Percentiles rank a stretch among this genome's conserved stretches.
phyloP scores from a whole-genome alignment of 2,888 invertebrate genomes.

The Alitta virens region DNA sequence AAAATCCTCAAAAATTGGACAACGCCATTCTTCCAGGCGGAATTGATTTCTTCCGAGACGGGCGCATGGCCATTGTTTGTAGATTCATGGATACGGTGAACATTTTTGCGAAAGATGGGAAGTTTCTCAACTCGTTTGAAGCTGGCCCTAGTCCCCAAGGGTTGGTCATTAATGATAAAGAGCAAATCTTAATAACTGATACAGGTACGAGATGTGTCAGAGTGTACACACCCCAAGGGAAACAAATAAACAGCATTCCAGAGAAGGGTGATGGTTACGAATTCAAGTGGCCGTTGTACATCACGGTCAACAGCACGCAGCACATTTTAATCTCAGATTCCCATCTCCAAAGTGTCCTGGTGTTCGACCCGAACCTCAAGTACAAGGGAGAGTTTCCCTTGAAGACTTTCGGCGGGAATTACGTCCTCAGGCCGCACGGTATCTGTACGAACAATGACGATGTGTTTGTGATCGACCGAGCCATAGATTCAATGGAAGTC shows the following conservation, averaged over 20 bases:
- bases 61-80: conserved; percentile 20
- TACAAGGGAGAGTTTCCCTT: conserved; percentile 1
- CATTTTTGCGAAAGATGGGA: conserved; percentile 19
- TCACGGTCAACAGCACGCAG: background rate
- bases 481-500: conserved; percentile 22
- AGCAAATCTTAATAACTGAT: conserved; percentile 24
- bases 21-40: conserved; percentile 25
- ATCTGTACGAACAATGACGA: conserved; percentile 19
- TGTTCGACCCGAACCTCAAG: conserved; percentile 11
- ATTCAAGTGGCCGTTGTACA: conserved; percentile 24
- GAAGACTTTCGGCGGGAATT: conserved; percentile 20
- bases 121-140: conserved; percentile 16
- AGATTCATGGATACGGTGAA: conserved; percentile 22
- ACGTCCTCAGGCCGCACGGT: conserved; percentile 23
- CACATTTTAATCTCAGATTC: conserved; percentile 20
- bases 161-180: conserved; percentile 11
- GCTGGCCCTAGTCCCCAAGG: conserved; percentile 19
- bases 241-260: conserved; percentile 1
- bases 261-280: conserved; percentile 6
- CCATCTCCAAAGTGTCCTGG: conserved; percentile 20
- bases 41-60: conserved; percentile 20
- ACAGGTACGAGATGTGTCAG: conserved; percentile 17
- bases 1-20: conserved; percentile 13
- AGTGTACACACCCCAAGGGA: conserved; percentile 16
- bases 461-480: conserved; percentile 18